Base-by-base conservation (phyloP, 2,113 vertebrate species). In the Pelmatolapia mariae region DNA sequence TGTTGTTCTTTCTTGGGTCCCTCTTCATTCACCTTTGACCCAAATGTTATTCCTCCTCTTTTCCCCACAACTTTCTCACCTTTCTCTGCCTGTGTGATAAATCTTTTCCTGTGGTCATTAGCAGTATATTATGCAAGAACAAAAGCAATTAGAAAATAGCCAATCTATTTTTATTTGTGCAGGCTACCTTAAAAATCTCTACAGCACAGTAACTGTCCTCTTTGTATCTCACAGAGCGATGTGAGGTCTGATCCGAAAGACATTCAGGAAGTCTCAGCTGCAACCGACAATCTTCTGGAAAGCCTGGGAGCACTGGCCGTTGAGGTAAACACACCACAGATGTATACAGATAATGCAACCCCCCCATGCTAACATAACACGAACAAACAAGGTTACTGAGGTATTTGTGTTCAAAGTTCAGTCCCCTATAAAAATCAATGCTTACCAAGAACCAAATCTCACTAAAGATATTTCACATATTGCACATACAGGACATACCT, bases 191-290 rank as follows among this genome's bases (percentile, higher is more conserved):
- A 15, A 0, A 52, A 71, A 10, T 63, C 5, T 68, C 10, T 19
- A 18, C 45, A 66, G 19, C 7, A n/a, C 16, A 54, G 0, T 73
- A 11, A n/a, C 43, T 45, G 29, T 80, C 6, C 19, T 4, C 22
- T 90, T 87, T 79, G 61, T 90, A 12, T 90, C 31, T 81, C 90
- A 90, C 96, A 98, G 98, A 97, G 89, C 89, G 96, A 94, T 36
- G 91, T 98, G 71, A 95, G 86, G 88, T 96, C 96, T 4, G 96
- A 97, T 90, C 97, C 97, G 76, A 94, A 95, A 84, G 96, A 96
- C 1, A 85, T 98, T 40, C 92, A 94, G 86, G 96, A 97, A 31
- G 96, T 98, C 31, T 97, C 97, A 16, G 96, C 96, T 92, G 97
- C 97, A 26, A 96, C 97, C 13, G 96, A 98, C 86, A 87, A 86